phyloP scores from a whole-genome alignment of 1,140 invertebrate genomes.

The Drepana arcuata region DNA sequence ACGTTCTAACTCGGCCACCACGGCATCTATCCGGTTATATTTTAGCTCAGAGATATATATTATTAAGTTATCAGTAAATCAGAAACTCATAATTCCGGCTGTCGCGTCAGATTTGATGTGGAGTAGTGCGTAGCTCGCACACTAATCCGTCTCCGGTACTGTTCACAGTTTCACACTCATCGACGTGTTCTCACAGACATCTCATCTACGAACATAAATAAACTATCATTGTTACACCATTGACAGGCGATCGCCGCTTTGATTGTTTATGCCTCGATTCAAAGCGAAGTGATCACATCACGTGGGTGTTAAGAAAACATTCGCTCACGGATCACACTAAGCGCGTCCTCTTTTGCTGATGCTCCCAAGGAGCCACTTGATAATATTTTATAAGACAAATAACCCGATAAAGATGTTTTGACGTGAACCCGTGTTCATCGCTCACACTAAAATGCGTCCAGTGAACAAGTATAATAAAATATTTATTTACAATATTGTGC shows the following conservation, averaged over 20 bases:
- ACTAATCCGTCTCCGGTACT: conserved; percentile 43
- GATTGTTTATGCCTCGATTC: conserved; percentile 61
- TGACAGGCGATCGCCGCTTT: conserved; percentile 61
- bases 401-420: conserved; percentile 72
- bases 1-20: conserved; percentile 3
- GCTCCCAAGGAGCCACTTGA: conserved; percentile 66
- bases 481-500: conserved; percentile 63
- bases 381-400: conserved; percentile 73
- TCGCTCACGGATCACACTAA: conserved; percentile 60
- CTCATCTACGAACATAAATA: conserved; percentile 57
- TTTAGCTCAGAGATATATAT: conserved; percentile 26
- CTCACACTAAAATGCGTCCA: conserved; percentile 68
- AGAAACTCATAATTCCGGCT: conserved; percentile 49
- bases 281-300: conserved; percentile 58
- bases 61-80: conserved; percentile 66
- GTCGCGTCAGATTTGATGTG: conserved; percentile 50
- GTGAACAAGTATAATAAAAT: conserved; percentile 66
- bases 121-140: conserved; percentile 34
- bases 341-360: conserved; percentile 65
- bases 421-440: conserved; percentile 71
- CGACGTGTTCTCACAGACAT: conserved; percentile 38
- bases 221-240: conserved; percentile 58
- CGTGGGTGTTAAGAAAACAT: conserved; percentile 67
- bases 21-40: background rate
- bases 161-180: conserved; percentile 40